phyloP scores from a whole-genome alignment of 2,797 vertebrate species.

The Halcyon chelicuti region DNA sequence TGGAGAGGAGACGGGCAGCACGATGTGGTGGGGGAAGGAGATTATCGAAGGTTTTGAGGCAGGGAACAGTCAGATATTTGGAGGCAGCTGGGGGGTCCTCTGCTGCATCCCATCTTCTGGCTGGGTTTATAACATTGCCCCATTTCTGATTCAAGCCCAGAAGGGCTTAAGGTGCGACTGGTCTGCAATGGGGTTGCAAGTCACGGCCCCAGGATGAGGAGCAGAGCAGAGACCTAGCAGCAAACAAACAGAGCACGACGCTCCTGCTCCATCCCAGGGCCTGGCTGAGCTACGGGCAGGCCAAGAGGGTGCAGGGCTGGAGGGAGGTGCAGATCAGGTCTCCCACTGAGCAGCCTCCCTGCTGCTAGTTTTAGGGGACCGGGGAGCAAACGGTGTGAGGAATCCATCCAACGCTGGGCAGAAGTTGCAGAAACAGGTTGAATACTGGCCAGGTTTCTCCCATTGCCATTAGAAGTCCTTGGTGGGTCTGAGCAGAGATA shows the following conservation, averaged over 20 bases:
- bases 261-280: conserved; percentile 24
- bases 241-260: background rate
- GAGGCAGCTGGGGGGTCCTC: conserved; percentile 2
- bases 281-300: background rate
- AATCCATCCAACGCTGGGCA: background rate
- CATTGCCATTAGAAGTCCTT: background rate
- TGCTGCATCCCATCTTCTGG: conserved; percentile 40
- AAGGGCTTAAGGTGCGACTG: conserved; percentile 62
- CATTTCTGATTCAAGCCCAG: conserved; percentile 55
- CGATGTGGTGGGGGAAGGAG: background rate
- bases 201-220: background rate
- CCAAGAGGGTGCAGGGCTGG: background rate
- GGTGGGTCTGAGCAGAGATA: background rate
- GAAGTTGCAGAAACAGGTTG: background rate
- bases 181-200: conserved; percentile 55
- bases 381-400: background rate
- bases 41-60: background rate
- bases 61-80: background rate
- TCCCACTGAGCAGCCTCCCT: background rate
- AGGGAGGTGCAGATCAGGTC: background rate
- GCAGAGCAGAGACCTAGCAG: conserved; percentile 67
- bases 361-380: background rate
- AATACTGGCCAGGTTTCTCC: conserved; percentile 69
- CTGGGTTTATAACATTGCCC: conserved; percentile 39
- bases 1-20: background rate